Base-by-base conservation (phyloP, 2,797 vertebrate genomes). In the Chelon auratus region DNA sequence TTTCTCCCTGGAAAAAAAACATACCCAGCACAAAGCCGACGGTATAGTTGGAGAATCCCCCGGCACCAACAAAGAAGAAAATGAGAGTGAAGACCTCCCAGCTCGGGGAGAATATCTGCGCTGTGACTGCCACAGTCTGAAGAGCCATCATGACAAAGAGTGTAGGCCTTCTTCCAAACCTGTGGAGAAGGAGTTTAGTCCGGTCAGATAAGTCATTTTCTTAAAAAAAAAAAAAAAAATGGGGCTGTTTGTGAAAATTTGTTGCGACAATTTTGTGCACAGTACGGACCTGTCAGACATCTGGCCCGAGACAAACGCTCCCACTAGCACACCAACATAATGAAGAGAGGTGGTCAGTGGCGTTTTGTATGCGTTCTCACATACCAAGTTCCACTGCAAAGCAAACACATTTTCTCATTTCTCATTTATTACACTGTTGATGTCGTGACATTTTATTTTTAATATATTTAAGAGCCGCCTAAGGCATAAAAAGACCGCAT, bases 11-110 rank as follows among this genome's bases (percentile, higher is more conserved):
- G 24, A 30, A 33, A 33, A 39, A 82, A 81, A 81, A 87, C 92
- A 56, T 94, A 97, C 96, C 97, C 24, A 97, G 89, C 79, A 97
- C 96, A 92, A 96, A 97, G 0, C 95, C 96, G 75, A 95, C 90
- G 78, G 95, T 93, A 9, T 95, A 97, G 91, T 97, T 97, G 59
- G 96, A 97, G 70, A 94, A 96, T 81, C 94, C 94, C 17, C 96
- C 96, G 80, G 95, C 93, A 73, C 97, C 97, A 0, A 93, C 95
- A 9, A 97, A 86, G 78, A 95, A 63, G 84, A 94, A 96, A 54
- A 96, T 90, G 17, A 95, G 51, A 0, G 88, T 78, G 81, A 96
- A 98, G 93, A 96, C 90, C 86, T 96, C 96, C 91, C 95, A 97
- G 93, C 70, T 97, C 4, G 90, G 94, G 2, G 96, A 96, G 90